phyloP scores from a whole-genome alignment of 2,797 vertebrate genomes.

The Gymnodraco acuticeps region DNA sequence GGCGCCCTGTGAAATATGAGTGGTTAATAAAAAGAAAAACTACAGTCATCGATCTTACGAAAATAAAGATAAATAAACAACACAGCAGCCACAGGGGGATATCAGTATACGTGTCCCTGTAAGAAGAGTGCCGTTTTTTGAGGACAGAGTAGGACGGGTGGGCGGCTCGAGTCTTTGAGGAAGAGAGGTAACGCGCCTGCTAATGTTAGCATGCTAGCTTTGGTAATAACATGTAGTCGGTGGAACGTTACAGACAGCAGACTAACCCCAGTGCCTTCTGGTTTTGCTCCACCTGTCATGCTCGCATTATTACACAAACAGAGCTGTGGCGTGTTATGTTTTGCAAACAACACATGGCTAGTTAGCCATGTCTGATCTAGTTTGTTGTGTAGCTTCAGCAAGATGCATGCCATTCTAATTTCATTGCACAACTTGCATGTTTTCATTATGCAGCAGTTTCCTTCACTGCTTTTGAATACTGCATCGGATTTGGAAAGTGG shows the following conservation, averaged over 20 bases:
- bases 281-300: accelerated
- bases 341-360: conserved; percentile 73
- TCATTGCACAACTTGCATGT: not conserved
- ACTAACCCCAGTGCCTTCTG: not conserved
- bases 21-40: conserved; percentile 79
- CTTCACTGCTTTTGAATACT: conserved; percentile 32
- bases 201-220: conserved; percentile 66
- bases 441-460: conserved; percentile 15
- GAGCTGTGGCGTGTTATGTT: conserved; percentile 2
- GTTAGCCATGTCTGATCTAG: conserved; percentile 71
- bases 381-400: conserved; percentile 59
- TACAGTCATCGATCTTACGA: conserved; percentile 44
- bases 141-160: conserved; percentile 47
- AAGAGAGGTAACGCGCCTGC: conserved; percentile 72
- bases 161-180: conserved; percentile 55
- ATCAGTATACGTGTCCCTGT: not conserved
- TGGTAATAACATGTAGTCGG: conserved; percentile 35
- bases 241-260: not conserved
- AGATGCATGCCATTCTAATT: no score
- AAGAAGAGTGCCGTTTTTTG: conserved; percentile 37
- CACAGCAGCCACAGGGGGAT: not conserved
- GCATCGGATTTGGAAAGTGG: conserved; percentile 79
- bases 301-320: not conserved
- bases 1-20: conserved; percentile 94
- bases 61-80: conserved; percentile 31